Conservation (phyloP, 2,113 vertebrate genomes). For the Channa maculata region DNA sequence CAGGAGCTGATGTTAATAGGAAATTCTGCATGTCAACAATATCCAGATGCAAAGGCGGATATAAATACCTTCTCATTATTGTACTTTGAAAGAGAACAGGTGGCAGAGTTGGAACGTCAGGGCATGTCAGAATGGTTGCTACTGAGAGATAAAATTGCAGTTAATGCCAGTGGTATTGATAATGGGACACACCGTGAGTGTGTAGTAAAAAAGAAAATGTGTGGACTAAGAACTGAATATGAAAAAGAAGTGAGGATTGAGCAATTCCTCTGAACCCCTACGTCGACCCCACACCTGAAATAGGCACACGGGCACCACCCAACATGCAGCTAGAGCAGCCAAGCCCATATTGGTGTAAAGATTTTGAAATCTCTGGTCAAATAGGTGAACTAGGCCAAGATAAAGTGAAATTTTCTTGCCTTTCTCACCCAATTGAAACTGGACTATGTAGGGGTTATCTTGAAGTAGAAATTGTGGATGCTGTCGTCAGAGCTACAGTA, state of each 20-base stretch:
- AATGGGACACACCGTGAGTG: too few species aligned
- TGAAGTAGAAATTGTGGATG: slow-evolving; percentile 7
- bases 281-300: background rate
- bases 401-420: background rate
- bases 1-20: too few species aligned
- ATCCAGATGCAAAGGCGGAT: too few species aligned
- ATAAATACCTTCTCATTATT: too few species aligned
- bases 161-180: too few species aligned
- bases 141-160: background rate
- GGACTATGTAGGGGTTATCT: slow-evolving; percentile 7
- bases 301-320: too few species aligned
- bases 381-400: slow-evolving; percentile 2
- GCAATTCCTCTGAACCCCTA: too few species aligned
- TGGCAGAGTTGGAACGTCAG: background rate
- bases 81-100: background rate
- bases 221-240: too few species aligned
- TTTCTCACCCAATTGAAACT: slow-evolving; percentile 12
- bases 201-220: too few species aligned
- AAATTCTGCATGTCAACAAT: too few species aligned
- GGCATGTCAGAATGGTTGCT: background rate
- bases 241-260: too few species aligned
- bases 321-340: background rate
- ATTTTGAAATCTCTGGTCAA: slow-evolving; percentile 10
- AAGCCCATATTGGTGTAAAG: slow-evolving; percentile 1
- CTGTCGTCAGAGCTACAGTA: slow-evolving; percentile 1